A percentile compares a stretch with the other conserved stretches of the same genome.
Evolutionary conservation across 2,113 vertebrate species (phyloP).

Genomic region (Bungarus multicinctus): DNA sequence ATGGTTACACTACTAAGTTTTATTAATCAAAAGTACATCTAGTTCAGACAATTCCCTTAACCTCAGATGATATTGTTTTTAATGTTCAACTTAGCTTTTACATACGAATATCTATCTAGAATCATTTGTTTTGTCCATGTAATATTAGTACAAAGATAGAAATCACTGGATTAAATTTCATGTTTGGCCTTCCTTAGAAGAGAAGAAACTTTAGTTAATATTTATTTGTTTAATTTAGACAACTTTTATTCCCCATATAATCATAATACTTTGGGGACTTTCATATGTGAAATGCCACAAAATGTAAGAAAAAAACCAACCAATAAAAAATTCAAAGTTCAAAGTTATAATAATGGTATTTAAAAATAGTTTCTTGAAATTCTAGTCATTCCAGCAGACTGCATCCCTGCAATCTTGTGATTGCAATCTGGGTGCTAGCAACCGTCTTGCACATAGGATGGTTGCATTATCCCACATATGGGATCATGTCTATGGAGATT

Average conservation of each 20-base stretch:
- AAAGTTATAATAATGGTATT: not conserved
- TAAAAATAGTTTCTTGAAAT: not conserved
- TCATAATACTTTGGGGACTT: not conserved
- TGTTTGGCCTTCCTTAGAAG: not conserved
- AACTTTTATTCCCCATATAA: not conserved
- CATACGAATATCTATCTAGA: not conserved
- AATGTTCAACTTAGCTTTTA: not conserved
- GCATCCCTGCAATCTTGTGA: not conserved
- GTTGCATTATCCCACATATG: not conserved
- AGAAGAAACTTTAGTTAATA: not conserved
- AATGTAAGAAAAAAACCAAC: not conserved
- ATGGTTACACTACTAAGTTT: not conserved
- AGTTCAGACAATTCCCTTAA: not conserved
- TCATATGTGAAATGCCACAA: not conserved
- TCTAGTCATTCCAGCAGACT: not conserved
- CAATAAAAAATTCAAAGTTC: not conserved
- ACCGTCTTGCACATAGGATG: not conserved
- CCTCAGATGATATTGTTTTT: not conserved
- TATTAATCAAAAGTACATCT: not conserved
- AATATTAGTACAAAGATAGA: not conserved
- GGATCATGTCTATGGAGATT: not conserved
- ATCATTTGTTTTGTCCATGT: not conserved
- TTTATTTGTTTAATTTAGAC: not conserved
- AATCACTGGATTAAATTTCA: not conserved
- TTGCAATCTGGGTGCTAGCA: not conserved